Percentiles rank a stretch among this genome's conserved stretches.
These are phyloP conservation scores for Mythimna pallens DNA, from an alignment of 2,888 invertebrate genomes.

Conservation along the genomic window DNA sequence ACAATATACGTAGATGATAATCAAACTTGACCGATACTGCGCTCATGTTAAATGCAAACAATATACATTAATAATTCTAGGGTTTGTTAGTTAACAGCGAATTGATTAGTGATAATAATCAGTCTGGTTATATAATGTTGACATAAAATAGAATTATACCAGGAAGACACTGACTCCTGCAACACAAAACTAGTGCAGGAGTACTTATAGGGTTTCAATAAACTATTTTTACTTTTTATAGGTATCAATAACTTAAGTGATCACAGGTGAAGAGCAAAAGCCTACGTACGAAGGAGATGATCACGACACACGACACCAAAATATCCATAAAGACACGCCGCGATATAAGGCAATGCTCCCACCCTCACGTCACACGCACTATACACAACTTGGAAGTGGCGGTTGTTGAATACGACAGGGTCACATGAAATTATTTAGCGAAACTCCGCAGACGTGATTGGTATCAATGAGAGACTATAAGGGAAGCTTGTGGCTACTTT, in stretches of 20 bases:
- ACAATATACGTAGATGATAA: background rate
- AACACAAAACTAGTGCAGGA: background rate
- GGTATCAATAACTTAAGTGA: conserved; percentile 16
- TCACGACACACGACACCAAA: conserved; percentile 48
- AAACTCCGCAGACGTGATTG: background rate
- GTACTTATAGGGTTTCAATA: background rate
- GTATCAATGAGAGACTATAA: background rate
- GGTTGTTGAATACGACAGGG: background rate
- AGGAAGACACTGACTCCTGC: background rate
- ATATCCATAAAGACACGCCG: conserved; percentile 38
- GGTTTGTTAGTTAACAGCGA: background rate
- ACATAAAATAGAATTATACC: background rate
- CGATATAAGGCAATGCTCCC: conserved; percentile 50
- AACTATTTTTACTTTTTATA: background rate
- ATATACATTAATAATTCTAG: background rate
- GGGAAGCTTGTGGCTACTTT: too few species aligned
- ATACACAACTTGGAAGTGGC: background rate
- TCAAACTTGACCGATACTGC: background rate
- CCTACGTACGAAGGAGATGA: conserved; percentile 17
- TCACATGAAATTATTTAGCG: background rate
- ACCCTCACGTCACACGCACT: conserved; percentile 17
- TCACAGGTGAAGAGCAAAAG: conserved; percentile 41
- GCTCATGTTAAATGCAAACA: background rate
- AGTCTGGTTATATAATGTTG: background rate
- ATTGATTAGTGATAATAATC: background rate